Evolutionary conservation across 2,113 vertebrate species (phyloP).

Genomic region (Scalopus aquaticus): DNA sequence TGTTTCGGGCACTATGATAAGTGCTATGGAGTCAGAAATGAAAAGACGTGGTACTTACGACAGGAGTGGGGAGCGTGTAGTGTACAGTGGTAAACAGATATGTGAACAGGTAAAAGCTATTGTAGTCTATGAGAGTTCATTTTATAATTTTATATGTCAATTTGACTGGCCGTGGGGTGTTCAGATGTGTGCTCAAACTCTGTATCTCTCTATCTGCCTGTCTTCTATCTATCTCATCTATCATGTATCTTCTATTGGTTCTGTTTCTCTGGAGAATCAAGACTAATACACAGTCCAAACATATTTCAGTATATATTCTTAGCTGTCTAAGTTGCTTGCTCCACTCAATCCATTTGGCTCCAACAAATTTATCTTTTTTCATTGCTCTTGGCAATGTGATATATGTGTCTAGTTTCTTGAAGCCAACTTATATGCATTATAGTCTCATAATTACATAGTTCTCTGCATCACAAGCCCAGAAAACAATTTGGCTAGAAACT

Average conservation of each 20-base stretch:
- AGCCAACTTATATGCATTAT: background rate
- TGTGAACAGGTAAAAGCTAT: background rate
- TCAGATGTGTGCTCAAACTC: background rate
- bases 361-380: slow-evolving; percentile 14
- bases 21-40: background rate
- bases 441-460: slow-evolving; percentile 34
- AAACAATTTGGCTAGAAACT: background rate
- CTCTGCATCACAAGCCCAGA: slow-evolving; percentile 5
- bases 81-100: background rate
- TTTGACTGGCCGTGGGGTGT: background rate
- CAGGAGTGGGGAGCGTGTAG: background rate
- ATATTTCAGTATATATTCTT: background rate
- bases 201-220: background rate
- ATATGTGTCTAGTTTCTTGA: slow-evolving; percentile 22
- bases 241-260: background rate
- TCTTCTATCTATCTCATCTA: no score
- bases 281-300: background rate
- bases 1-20: background rate
- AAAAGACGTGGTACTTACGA: background rate
- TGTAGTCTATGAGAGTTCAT: background rate
- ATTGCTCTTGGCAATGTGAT: slow-evolving; percentile 12
- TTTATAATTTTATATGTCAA: background rate
- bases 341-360: background rate
- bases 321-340: background rate
- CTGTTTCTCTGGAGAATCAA: background rate